Evolutionary conservation across 2,113 vertebrate species (phyloP), one percentile per base, ranked within the genome.

Genomic region (Philantomba maxwellii): DNA sequence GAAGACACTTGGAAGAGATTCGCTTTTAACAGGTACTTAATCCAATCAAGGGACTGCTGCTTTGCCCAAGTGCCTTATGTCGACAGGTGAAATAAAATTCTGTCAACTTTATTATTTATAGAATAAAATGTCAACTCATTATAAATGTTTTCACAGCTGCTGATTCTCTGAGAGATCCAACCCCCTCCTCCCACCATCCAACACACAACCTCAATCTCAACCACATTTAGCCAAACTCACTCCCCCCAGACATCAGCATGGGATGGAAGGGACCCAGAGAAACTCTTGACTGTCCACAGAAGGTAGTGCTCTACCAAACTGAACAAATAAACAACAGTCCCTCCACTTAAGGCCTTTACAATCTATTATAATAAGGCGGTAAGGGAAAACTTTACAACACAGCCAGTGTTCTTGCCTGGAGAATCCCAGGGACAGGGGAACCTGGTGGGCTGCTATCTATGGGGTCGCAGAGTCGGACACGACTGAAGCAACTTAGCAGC

Each of bases 91-190:
- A 85, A 89, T 73, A 43, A 87, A 87, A 26, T 36, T 70, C 89
- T 26, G 5, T 88, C 75, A 62, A 96, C 77, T 64, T 94, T 2
- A 49, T 10, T 87, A 97, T 62, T 96, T 95, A 87, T 33, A 89
- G 45, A 96, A 90, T 53, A 94, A 88, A 94, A 94, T 53, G 78
- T 86, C 64, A 87, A 94, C n/a, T 93, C 89, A 85, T 64, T 43
- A 73, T 81, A 88, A 70, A 33, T n/a, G 16, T 89, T 91, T 95
- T 95, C 36, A 17, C 49, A 97, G 82, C 87, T 91, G 91, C 94
- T 73, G 60, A 81, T 62, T 95, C 51, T 94, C 87, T 6, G 36
- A 64, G 13, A 84, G 82, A 60, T 57, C 7, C 51, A 90, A 80
- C 15, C 17, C 49, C 53, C 43, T 43, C n/a, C 57, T 92, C 51